These are phyloP conservation scores for Sula dactylatra DNA, from an alignment of 2,113 vertebrate genomes.

Conservation along the genomic window DNA sequence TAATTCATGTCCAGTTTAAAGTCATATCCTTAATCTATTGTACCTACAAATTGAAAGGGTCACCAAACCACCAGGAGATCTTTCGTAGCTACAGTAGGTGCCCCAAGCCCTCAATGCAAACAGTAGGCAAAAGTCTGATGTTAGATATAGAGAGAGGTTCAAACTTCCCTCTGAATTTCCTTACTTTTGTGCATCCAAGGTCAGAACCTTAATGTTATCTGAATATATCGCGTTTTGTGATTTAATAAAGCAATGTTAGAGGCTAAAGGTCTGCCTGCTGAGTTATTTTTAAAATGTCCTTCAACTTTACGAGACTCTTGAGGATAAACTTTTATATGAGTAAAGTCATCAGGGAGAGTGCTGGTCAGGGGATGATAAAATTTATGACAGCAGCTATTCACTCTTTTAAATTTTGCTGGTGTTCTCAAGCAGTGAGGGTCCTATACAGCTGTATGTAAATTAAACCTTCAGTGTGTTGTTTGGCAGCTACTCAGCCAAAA, in stretches of 20 bases:
- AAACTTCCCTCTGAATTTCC: conserved; percentile 52
- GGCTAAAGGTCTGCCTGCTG: conserved; percentile 42
- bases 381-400: background rate
- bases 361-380: background rate
- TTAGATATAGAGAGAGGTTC: conserved; percentile 38
- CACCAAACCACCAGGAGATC: conserved; percentile 37
- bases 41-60: conserved; percentile 53
- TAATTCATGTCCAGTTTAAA: conserved; percentile 54
- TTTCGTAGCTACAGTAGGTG: conserved; percentile 5
- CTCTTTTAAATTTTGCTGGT: background rate
- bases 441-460: background rate
- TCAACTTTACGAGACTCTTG: background rate
- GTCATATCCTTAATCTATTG: conserved; percentile 39
- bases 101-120: conserved; percentile 27
- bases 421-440: background rate
- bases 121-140: conserved; percentile 46
- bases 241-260: conserved; percentile 53
- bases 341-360: background rate
- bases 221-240: conserved; percentile 48
- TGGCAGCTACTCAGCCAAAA: background rate
- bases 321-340: background rate
- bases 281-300: conserved; percentile 58
- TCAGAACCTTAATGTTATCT: conserved; percentile 56
- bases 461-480: background rate
- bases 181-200: conserved; percentile 36